Base-by-base conservation (phyloP, 2,888 invertebrate genomes). In the Agrochola lychnidis region DNA sequence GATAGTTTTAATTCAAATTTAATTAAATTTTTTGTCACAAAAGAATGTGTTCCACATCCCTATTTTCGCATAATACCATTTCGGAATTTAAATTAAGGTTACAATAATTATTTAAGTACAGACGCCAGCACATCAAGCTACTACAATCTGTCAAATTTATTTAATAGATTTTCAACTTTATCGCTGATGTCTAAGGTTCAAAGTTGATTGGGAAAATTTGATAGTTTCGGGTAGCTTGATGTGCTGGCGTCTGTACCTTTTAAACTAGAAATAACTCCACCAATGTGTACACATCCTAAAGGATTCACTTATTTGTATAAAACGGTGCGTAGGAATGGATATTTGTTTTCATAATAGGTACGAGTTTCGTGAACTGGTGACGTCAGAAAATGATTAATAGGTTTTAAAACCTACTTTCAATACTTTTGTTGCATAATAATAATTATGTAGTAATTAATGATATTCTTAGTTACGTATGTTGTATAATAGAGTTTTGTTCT, bases 261-360 rank as follows among this genome's bases (percentile, higher is more conserved):
- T 40, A 9, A n/a, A 16, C 40, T 42, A 42, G 66, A 22, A 67
- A 1, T 53, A 51, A 30, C 36, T 45, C 16, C 5, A 62, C 9
- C 57, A 70, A 70, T 79, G 57, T 84, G 57, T 70, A 84, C 40
- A 2, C 36, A 12, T 45, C 80, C 16, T 81, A 70, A 78, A 61
- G 14, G 53, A 82, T 71, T 80, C n/a, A 68, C 56, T 61, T 61
- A 61, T 69, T 70, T 80, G 64, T 75, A 61, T 64, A 64, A 63
- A 80, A 19, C 16, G 6, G 42, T 80, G 76, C 63, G 76, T 76
- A 81, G 77, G 82, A 73, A 76, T 76, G 16, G 16, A 59, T 79
- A 42, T 81, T 84, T 76, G 79, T 85, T 78, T 78, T 76, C 82
- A 76, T 74, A 73, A 70, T 62, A 59, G 14, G 45, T 70, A 40